Conservation (phyloP, 2,113 vertebrate genomes). For the Prolemur simus region DNA sequence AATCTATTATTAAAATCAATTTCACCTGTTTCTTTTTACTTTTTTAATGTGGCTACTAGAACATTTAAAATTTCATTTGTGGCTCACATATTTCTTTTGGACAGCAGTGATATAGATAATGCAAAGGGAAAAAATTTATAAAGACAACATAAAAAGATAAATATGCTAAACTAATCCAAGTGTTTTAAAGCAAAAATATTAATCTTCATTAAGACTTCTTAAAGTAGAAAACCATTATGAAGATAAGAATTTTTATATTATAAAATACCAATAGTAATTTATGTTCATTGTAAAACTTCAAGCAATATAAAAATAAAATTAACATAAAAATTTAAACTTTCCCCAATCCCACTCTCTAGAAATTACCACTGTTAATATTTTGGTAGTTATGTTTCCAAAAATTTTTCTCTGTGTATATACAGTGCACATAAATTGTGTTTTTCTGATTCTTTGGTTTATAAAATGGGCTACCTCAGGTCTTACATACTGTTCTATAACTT, state of each 20-base stretch:
- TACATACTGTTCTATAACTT: neutral
- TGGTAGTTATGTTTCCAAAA: neutral
- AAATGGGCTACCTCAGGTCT: neutral
- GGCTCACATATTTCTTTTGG: neutral
- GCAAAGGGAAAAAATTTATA: neutral
- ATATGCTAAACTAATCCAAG: neutral
- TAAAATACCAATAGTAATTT: neutral
- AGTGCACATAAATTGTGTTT: neutral
- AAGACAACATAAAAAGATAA: neutral
- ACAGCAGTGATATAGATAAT: neutral
- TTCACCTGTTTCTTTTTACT: neutral
- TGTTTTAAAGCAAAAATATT: constrained; percentile 25
- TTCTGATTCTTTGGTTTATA: neutral
- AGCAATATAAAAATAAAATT: neutral
- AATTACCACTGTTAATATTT: neutral
- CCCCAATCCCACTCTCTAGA: neutral
- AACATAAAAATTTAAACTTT: neutral
- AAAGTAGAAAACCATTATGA: neutral
- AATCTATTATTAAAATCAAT: neutral
- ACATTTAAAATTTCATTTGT: neutral
- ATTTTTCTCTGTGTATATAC: neutral
- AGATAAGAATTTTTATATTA: neutral
- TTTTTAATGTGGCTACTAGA: neutral
- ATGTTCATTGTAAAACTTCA: constrained; percentile 12
- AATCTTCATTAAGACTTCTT: neutral